Evolutionary conservation across 2,797 vertebrate species (phyloP).

Genomic region (Spea hammondii): DNA sequence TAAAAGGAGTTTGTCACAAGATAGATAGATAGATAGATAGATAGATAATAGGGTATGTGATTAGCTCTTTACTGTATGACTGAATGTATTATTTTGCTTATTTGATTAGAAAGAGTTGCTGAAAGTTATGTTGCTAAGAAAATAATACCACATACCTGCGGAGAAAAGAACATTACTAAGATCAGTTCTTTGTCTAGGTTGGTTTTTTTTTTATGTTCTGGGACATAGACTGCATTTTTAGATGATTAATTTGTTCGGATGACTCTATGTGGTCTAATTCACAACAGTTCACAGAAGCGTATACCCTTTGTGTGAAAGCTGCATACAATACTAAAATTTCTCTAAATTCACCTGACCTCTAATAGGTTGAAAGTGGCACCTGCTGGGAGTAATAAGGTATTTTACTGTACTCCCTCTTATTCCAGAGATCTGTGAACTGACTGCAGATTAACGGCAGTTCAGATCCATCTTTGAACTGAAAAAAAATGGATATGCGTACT

Average conservation of each 20-base stretch:
- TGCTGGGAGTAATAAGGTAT: constrained; percentile 43
- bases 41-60: background rate
- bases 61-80: background rate
- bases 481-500: constrained; percentile 37
- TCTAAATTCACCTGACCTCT: constrained; percentile 52
- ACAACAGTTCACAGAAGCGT: constrained; percentile 33
- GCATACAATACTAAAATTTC: constrained; percentile 42
- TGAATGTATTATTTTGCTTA: no score
- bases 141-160: constrained; percentile 11
- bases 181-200: constrained; percentile 14
- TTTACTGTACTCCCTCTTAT: constrained; percentile 49
- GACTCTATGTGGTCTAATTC: constrained; percentile 33
- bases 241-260: background rate
- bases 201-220: constrained; percentile 50
- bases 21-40: background rate
- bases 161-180: constrained; percentile 6
- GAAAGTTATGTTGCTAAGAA: constrained; percentile 7
- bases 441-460: constrained; percentile 50
- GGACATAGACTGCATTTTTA: constrained; percentile 22
- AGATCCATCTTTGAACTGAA: constrained; percentile 10
- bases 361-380: constrained; percentile 51
- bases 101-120: background rate
- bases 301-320: constrained; percentile 34
- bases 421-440: constrained; percentile 43
- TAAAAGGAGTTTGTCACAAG: no score